Conservation (phyloP, 2,888 invertebrate species). For the Parelbella ahira region DNA sequence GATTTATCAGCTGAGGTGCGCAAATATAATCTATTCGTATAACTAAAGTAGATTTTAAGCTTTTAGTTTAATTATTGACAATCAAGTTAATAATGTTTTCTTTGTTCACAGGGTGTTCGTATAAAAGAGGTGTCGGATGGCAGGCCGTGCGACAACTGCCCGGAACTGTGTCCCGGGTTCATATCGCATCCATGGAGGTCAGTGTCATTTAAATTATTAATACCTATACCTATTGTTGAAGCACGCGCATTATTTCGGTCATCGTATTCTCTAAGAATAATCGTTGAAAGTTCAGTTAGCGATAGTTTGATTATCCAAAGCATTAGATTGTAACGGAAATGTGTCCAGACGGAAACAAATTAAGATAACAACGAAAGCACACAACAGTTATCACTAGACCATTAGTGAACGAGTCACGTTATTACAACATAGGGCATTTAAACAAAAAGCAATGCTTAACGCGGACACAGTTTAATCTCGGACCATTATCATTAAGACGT, state of each 20-base stretch:
- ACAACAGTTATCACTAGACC: neutral
- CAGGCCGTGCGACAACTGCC: slow-evolving; percentile 91
- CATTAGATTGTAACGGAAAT: too few species aligned
- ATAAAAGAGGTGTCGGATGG: slow-evolving; percentile 93
- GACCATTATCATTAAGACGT: slow-evolving; percentile 34
- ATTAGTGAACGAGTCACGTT: slow-evolving; percentile 8
- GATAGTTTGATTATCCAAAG: too few species aligned
- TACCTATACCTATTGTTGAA: too few species aligned
- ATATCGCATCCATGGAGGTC: slow-evolving; percentile 93
- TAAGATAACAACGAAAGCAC: slow-evolving; percentile 5
- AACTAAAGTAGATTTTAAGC: neutral
- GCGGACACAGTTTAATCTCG: slow-evolving; percentile 19
- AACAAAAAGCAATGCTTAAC: slow-evolving; percentile 1
- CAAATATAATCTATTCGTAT: too few species aligned
- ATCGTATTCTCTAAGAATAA: too few species aligned
- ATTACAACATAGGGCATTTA: slow-evolving; percentile 5
- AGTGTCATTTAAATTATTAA: slow-evolving; percentile 46
- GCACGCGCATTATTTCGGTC: too few species aligned
- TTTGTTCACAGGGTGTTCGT: slow-evolving; percentile 87
- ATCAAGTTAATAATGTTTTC: slow-evolving; percentile 4
- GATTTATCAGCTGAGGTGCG: slow-evolving; percentile 33
- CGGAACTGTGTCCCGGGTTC: slow-evolving; percentile 90
- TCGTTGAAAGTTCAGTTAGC: too few species aligned
- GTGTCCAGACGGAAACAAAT: slow-evolving; percentile 7
- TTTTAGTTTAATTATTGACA: neutral